Conservation (phyloP, 2,797 vertebrate genomes). For the Syngnathus rostellatus region DNA sequence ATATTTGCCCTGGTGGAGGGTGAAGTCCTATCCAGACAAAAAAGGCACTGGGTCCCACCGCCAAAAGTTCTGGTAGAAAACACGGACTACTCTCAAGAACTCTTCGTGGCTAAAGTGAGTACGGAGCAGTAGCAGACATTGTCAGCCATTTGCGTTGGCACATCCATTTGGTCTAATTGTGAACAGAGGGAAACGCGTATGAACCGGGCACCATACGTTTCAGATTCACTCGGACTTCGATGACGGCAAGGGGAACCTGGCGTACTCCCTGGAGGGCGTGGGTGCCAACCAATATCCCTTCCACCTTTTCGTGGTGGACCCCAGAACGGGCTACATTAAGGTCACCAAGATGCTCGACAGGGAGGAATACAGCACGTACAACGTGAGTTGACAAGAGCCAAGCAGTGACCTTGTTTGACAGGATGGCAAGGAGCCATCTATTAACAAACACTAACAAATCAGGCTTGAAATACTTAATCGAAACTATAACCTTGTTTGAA, state of each 20-base stretch:
- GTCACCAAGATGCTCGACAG: conserved; percentile 79
- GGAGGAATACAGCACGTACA: conserved; percentile 71
- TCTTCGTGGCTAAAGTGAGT: conserved; percentile 80
- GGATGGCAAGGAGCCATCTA: not conserved
- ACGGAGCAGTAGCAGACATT: not conserved
- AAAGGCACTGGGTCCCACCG: conserved; percentile 83
- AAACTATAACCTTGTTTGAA: not conserved
- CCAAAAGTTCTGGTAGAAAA: conserved; percentile 76
- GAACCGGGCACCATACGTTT: conserved; percentile 14
- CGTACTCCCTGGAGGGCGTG: conserved; percentile 74
- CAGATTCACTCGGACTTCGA: conserved; percentile 86
- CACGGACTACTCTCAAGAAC: conserved; percentile 67
- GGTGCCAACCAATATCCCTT: conserved; percentile 73
- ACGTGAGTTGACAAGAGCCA: conserved; percentile 63
- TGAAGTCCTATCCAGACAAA: conserved; percentile 23
- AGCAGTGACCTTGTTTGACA: not conserved
- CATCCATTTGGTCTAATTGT: not conserved
- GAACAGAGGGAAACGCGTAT: no score
- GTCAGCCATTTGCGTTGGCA: not conserved
- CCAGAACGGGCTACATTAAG: conserved; percentile 69
- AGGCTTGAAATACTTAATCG: not conserved
- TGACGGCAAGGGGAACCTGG: conserved; percentile 31
- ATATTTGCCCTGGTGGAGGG: conserved; percentile 7
- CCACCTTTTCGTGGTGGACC: conserved; percentile 76
- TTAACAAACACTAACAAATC: not conserved